Evolutionary conservation across 2,888 invertebrate genomes (phyloP).

Genomic region (Drosophila anomelani): DNA sequence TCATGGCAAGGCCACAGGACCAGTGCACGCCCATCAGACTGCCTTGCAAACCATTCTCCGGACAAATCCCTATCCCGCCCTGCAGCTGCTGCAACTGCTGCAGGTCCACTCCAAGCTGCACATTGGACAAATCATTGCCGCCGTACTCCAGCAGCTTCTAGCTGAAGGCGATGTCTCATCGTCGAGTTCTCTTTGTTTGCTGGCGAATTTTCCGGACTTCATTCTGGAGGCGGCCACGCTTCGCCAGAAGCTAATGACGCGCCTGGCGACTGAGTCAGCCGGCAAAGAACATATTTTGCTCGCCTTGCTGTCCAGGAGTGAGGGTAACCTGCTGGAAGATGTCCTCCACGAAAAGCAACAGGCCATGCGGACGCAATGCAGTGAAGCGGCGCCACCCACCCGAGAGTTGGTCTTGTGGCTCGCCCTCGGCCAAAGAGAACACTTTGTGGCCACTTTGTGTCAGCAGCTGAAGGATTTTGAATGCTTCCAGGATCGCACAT

Average conservation of each 20-base stretch:
- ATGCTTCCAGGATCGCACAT: slow-evolving; percentile 61
- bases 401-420: slow-evolving; percentile 73
- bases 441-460: slow-evolving; percentile 76
- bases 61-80: slow-evolving; percentile 63
- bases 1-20: slow-evolving; percentile 22
- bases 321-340: slow-evolving; percentile 58
- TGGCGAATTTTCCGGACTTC: slow-evolving; percentile 71
- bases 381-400: slow-evolving; percentile 58
- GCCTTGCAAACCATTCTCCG: slow-evolving; percentile 47
- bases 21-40: slow-evolving; percentile 34
- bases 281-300: slow-evolving; percentile 60
- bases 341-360: slow-evolving; percentile 55
- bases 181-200: slow-evolving; percentile 62
- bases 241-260: slow-evolving; percentile 52
- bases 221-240: slow-evolving; percentile 58
- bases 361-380: slow-evolving; percentile 46
- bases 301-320: slow-evolving; percentile 67
- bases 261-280: slow-evolving; percentile 47
- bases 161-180: slow-evolving; percentile 35
- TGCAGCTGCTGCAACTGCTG: slow-evolving; percentile 62
- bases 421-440: slow-evolving; percentile 63
- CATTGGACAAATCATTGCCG: slow-evolving; percentile 51
- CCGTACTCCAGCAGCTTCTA: slow-evolving; percentile 54
- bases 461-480: slow-evolving; percentile 67
- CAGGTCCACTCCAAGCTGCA: slow-evolving; percentile 54